Base-by-base conservation (phyloP, 2,888 invertebrate species). In the Clostera curtula region DNA sequence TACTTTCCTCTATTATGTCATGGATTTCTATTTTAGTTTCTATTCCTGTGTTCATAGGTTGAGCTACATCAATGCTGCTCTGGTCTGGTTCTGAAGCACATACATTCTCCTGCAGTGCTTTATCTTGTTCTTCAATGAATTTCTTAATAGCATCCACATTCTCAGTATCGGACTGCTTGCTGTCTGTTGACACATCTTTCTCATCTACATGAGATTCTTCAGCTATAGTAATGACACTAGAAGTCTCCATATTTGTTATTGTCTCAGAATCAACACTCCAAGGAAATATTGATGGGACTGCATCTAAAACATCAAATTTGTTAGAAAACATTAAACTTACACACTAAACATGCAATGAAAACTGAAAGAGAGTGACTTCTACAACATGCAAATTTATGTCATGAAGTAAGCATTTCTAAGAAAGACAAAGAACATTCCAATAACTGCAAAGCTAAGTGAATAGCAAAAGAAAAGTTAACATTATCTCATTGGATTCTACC, bases 231-330 rank as follows among this genome's bases (percentile, higher is more conserved):
- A n/a, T n/a, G n/a, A n/a, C n/a, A n/a, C n/a, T 10, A 11, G 14
- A 8, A n/a, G 19, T 11, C 24, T 15, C 32, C 25, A 17, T 25
- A 7, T 20, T 26, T 6, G 27, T 34, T 23, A 34, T 23, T 10
- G 34, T 25, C 16, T 67, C 61, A 55, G 58, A 60, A 21, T 50
- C 42, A 15, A 30, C 24, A 24, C 25, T 34, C 89, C 90, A 90
- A 3, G 88, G 83, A 68, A 93, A 92, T 29, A 92, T 89, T 33
- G 90, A 89, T 4, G 92, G 92, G 24, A 90, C 79, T 4, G 90
- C 89, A 42, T 90, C 91, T 85, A 55, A 27, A 70, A 71, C 27
- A 3, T 16, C 24, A 8, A 19, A 14, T 15, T 6, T 12, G 17
- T 11, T 10, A 31, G 5, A n/a, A 4, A 10, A 18, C 13, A 24